phyloP scores from a whole-genome alignment of 1,140 invertebrate genomes.

The Apis florea region DNA sequence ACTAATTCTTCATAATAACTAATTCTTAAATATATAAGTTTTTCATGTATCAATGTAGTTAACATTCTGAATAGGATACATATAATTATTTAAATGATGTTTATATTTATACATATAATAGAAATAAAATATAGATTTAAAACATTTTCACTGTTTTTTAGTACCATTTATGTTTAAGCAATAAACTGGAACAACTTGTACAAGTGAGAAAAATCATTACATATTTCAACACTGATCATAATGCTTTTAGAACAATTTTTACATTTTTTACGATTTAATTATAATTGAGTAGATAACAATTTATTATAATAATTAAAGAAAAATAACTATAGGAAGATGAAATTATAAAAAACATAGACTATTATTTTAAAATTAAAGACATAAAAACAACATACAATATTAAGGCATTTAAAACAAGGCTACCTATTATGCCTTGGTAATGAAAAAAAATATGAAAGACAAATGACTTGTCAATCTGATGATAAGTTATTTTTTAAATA shows the following conservation, averaged over 20 bases:
- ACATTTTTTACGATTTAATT: neutral
- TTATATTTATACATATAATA: neutral
- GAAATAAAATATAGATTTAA: neutral
- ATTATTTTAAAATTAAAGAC: neutral
- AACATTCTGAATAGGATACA: neutral
- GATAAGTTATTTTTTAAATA: too few species aligned
- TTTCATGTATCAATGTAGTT: neutral
- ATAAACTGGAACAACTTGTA: neutral
- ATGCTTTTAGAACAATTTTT: neutral
- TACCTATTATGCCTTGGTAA: too few species aligned
- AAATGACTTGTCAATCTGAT: too few species aligned
- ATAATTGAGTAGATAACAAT: neutral
- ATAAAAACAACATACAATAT: neutral
- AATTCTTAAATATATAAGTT: neutral
- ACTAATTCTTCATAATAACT: neutral
- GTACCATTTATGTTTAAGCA: neutral
- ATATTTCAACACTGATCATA: slow-evolving; percentile 19
- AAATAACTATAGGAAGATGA: neutral
- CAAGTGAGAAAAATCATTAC: neutral
- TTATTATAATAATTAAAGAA: neutral
- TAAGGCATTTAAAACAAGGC: too few species aligned
- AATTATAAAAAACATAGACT: neutral
- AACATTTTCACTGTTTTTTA: neutral
- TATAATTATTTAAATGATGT: neutral
- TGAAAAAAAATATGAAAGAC: too few species aligned